Evolutionary conservation across 2,797 vertebrate genomes (phyloP), one percentile per base, ranked within the genome.

Genomic region (Pseudochaenichthys georgianus): DNA sequence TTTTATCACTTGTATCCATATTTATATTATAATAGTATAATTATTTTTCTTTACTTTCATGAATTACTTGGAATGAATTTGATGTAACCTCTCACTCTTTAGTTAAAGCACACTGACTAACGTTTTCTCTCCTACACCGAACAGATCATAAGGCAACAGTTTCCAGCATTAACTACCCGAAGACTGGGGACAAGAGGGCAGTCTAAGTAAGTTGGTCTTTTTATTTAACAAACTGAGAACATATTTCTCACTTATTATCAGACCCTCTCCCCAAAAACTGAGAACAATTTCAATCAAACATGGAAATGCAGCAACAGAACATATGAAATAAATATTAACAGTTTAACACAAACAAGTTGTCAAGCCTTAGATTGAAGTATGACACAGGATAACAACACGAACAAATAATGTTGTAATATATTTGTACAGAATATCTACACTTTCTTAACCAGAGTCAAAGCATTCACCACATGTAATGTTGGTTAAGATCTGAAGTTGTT

Each of bases 111-210:
- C 5, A 28, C 52, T 80, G 19, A 85, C 38, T 3, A 0, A 21
- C 17, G 17, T 55, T 54, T 80, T 77, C 47, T 85, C 21, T 78
- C 21, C 9, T 77, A 1, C 70, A 65, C 42, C 84, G n/a, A 76
- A 84, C 84, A 99, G 98, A 99, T 99, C 92, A 99, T 99, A 94
- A 95, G 98, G 79, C 98, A 99, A 73, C 98, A 99, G 87, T 99
- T 99, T 90, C 98, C 98, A 79, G 98, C 99, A 58, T 88, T 99
- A 73, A 99, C 98, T 0, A 99, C 98, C 83, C 95, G 98, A 92
- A 94, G 98, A 93, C 96, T 99, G 38, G 98, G 98, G 79, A 99
- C 98, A 38, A 96, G 98, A 91, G 98, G 98, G 73, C 98, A 99
- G 88, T 99, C 98, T 21, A 99, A 99, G 98, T 99, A 94, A 97